These are phyloP conservation scores for Sarcophaga caerulescens DNA, from an alignment of 2,888 invertebrate species.

Conservation along the genomic window DNA sequence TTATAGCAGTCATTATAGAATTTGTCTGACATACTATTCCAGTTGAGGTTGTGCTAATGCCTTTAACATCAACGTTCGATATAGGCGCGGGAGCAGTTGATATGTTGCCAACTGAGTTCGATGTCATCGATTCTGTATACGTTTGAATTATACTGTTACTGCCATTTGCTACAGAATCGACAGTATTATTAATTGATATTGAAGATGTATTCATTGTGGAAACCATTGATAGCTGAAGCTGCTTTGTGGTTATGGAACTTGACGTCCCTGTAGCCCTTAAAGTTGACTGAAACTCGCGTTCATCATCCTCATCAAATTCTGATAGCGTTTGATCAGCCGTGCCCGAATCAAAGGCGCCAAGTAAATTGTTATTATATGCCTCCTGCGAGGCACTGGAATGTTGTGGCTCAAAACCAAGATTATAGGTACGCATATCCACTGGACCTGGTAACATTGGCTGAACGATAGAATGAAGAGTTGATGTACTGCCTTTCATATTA, in stretches of 20 bases:
- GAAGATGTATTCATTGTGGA: constrained; percentile 33
- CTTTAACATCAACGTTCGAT: constrained; percentile 40
- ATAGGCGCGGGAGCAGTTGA: constrained; percentile 33
- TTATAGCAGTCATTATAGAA: constrained; percentile 62
- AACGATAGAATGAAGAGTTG: constrained; percentile 84
- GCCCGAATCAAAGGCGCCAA: constrained; percentile 86
- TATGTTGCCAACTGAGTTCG: constrained; percentile 64
- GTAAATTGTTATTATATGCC: constrained; percentile 84
- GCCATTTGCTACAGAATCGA: constrained; percentile 10
- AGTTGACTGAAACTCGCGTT: constrained; percentile 88
- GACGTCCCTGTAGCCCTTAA: constrained; percentile 84
- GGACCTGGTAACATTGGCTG: constrained; percentile 91
- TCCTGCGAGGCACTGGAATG: constrained; percentile 82
- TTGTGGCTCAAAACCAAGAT: constrained; percentile 82
- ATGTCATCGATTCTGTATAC: constrained; percentile 44
- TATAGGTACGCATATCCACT: constrained; percentile 94
- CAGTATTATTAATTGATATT: constrained; percentile 6
- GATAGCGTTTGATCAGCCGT: constrained; percentile 87
- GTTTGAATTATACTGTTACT: constrained; percentile 46
- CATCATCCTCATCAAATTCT: constrained; percentile 90
- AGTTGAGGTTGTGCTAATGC: constrained; percentile 9
- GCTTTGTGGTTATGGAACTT: constrained; percentile 57
- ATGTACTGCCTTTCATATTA: constrained; percentile 62
- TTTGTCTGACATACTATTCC: constrained; percentile 43
- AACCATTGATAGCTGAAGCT: constrained; percentile 53